A percentile compares a stretch with the other conserved stretches of the same genome.
These are phyloP conservation scores for Apamea crenata DNA, from an alignment of 2,888 invertebrate genomes.

Conservation along the genomic window DNA sequence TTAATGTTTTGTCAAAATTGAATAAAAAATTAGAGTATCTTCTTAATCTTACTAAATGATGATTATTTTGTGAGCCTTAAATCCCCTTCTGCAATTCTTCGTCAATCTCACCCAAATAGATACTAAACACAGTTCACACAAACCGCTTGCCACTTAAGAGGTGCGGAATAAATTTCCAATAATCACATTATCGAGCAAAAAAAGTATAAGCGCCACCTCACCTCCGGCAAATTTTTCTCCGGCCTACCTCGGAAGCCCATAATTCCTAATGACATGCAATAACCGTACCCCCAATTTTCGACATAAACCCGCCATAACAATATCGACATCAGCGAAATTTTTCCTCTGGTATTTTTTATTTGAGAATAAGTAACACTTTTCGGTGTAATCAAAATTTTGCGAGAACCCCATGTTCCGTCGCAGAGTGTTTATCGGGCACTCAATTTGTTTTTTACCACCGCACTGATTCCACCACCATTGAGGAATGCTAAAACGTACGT, in stretches of 20 bases:
- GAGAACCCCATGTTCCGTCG: conserved; percentile 67
- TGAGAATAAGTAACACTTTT: conserved; percentile 90
- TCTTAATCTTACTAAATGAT: not conserved
- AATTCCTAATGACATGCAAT: conserved; percentile 91
- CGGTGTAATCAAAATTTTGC: conserved; percentile 89
- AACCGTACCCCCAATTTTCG: conserved; percentile 90
- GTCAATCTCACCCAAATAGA: conserved; percentile 44
- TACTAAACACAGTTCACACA: conserved; percentile 65
- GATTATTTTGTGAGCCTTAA: not conserved
- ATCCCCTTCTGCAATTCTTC: not conserved
- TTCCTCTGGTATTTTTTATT: conserved; percentile 84
- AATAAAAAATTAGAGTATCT: not conserved
- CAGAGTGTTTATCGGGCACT: conserved; percentile 88
- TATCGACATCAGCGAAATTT: conserved; percentile 90
- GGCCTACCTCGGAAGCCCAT: conserved; percentile 87
- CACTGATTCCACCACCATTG: conserved; percentile 83
- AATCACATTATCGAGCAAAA: conserved; percentile 89
- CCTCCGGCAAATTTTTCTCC: conserved; percentile 84
- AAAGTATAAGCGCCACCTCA: conserved; percentile 78
- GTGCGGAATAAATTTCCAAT: conserved; percentile 88
- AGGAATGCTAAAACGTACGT: conserved; percentile 80
- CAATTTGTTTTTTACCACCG: conserved; percentile 89
- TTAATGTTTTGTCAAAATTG: not conserved
- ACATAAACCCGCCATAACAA: conserved; percentile 91
- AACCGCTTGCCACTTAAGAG: conserved; percentile 73